These are phyloP conservation scores for Brachypodius melanocephalos DNA, from an alignment of 2,113 vertebrate species.

Conservation along the genomic window DNA sequence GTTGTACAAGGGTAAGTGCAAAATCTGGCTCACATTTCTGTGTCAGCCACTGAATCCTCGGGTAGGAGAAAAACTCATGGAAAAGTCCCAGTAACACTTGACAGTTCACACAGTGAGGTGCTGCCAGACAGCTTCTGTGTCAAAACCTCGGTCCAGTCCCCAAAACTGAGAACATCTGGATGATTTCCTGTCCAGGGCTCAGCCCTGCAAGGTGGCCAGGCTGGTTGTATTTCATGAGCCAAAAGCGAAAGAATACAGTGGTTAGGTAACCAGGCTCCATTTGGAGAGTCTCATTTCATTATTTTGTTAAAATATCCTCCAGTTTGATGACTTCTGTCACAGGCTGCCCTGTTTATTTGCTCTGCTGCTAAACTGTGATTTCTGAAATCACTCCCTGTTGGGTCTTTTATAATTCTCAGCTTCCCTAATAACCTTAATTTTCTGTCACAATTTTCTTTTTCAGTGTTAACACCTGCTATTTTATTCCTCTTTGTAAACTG, in stretches of 20 bases:
- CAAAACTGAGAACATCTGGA: neutral
- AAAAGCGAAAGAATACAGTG: neutral
- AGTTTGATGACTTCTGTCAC: neutral
- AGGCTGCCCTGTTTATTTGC: conserved; percentile 26
- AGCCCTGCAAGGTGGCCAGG: neutral
- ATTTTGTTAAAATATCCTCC: neutral
- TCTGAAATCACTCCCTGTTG: conserved; percentile 15
- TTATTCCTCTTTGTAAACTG: neutral
- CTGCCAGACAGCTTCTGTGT: neutral
- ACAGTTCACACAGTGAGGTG: neutral
- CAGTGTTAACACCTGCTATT: conserved; percentile 1
- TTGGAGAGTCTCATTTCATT: neutral
- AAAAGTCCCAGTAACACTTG: neutral
- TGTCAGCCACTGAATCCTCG: neutral
- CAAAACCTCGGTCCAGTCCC: neutral
- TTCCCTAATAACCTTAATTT: conserved; percentile 30
- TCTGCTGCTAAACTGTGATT: conserved; percentile 38
- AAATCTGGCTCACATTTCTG: fast-evolving
- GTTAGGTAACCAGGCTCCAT: neutral
- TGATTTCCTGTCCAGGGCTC: neutral
- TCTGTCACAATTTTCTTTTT: conserved; percentile 8
- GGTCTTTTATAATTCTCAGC: conserved; percentile 6
- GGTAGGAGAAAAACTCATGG: neutral
- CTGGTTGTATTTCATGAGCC: neutral
- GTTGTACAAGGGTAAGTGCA: neutral